phyloP scores from a whole-genome alignment of 2,888 invertebrate species.

The Hyppa rectilinea region DNA sequence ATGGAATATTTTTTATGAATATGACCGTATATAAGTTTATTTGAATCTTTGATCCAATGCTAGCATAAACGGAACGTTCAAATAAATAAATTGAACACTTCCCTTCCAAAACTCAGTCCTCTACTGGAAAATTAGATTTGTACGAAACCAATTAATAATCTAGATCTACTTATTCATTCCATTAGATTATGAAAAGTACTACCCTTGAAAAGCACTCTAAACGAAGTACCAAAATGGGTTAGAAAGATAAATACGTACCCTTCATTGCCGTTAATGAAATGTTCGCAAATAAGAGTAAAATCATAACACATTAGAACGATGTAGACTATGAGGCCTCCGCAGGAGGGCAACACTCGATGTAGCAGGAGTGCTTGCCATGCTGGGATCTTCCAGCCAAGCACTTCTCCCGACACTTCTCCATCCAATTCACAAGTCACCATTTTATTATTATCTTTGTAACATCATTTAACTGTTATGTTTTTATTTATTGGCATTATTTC shows the following conservation, averaged over 20 bases:
- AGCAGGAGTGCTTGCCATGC: constrained; percentile 85
- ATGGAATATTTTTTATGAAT: no score
- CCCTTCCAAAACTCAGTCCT: not conserved
- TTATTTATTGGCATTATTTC: constrained; percentile 21
- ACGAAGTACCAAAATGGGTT: not conserved
- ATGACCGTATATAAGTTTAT: not conserved
- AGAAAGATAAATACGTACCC: constrained; percentile 78
- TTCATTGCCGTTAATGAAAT: constrained; percentile 91
- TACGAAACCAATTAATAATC: not conserved
- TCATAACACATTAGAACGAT: constrained; percentile 93
- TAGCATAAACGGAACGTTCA: no score
- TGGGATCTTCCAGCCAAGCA: constrained; percentile 84
- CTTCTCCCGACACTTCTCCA: constrained; percentile 82
- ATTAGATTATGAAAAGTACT: not conserved
- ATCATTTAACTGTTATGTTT: constrained; percentile 13
- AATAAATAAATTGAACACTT: not conserved
- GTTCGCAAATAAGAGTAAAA: constrained; percentile 92
- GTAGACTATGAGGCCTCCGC: constrained; percentile 91
- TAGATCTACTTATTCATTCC: not conserved
- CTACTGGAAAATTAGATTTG: not conserved
- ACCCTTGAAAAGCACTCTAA: not conserved
- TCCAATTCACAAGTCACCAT: constrained; percentile 88
- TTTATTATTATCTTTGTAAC: constrained; percentile 56
- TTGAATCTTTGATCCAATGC: not conserved
- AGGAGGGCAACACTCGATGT: constrained; percentile 85